phyloP scores from a whole-genome alignment of 2,888 invertebrate species.

The Exephanes ischioxanthus region DNA sequence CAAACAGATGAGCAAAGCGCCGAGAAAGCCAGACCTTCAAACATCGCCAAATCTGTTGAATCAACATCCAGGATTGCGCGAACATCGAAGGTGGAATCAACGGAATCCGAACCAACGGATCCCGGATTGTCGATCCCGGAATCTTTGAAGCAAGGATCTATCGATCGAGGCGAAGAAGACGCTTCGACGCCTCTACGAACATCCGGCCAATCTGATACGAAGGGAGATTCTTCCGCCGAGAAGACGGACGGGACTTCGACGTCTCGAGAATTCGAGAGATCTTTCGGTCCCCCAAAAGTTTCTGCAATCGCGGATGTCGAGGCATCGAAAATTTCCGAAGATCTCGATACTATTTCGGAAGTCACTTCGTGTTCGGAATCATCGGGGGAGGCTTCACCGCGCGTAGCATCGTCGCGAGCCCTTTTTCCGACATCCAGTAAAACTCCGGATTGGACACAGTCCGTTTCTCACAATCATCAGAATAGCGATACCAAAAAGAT shows the following conservation, averaged over 20 bases:
- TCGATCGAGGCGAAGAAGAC: background rate
- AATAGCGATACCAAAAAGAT: background rate
- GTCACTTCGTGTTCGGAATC: background rate
- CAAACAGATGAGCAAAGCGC: background rate
- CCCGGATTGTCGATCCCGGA: background rate
- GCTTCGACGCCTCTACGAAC: background rate
- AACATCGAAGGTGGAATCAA: background rate
- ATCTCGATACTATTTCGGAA: conserved; percentile 33
- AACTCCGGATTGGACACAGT: background rate
- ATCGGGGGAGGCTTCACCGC: background rate
- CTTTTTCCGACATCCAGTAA: too few relatives aligned
- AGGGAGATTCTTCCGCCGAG: background rate
- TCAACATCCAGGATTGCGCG: background rate
- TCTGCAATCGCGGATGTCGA: background rate
- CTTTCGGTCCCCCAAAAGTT: background rate
- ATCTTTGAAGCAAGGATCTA: background rate
- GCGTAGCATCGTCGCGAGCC: background rate
- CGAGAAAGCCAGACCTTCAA: background rate
- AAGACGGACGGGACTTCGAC: background rate
- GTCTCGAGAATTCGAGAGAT: conserved; percentile 11
- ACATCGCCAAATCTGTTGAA: background rate
- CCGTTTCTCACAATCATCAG: background rate
- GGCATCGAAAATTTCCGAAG: background rate
- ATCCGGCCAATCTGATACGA: background rate
- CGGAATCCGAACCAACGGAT: background rate